Conservation (phyloP, 23 tunicate genomes). For the Pegea sp. region DNA sequence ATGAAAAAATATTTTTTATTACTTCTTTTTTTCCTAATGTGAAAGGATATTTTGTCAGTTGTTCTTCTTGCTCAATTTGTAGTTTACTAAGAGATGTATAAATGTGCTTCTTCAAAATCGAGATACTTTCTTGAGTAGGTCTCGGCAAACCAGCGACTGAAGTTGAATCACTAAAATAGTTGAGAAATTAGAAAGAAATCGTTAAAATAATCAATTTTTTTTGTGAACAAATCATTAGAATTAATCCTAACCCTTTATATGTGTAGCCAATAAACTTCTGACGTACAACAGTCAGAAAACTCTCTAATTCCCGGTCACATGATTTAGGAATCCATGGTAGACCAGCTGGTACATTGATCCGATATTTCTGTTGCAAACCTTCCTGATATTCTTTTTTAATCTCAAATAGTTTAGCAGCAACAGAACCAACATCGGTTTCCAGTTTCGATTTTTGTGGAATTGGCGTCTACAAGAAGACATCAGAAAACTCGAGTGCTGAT, state of each 20-base stretch:
- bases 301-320: constrained; percentile 49
- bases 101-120: constrained; percentile 35
- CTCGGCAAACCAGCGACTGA: constrained; percentile 82
- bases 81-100: constrained; percentile 49
- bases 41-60: constrained; percentile 50
- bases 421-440: constrained; percentile 19
- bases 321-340: constrained; percentile 83
- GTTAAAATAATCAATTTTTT: too few relatives aligned
- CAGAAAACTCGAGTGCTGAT: too few relatives aligned
- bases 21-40: constrained; percentile 58
- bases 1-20: too few relatives aligned
- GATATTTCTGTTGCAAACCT: constrained; percentile 5
- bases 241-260: background rate
- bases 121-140: constrained; percentile 82
- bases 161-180: constrained; percentile 36
- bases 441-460: constrained; percentile 20
- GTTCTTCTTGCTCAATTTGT: constrained; percentile 29
- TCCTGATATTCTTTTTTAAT: constrained; percentile 35
- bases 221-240: too few relatives aligned
- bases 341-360: constrained; percentile 47
- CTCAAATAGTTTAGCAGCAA: constrained; percentile 53
- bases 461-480: constrained; percentile 31
- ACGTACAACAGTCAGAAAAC: constrained; percentile 47
- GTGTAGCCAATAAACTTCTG: constrained; percentile 66
- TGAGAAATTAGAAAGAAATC: too few relatives aligned